Conservation (phyloP, 2,113 vertebrate genomes). For the Dicentrarchus labrax region DNA sequence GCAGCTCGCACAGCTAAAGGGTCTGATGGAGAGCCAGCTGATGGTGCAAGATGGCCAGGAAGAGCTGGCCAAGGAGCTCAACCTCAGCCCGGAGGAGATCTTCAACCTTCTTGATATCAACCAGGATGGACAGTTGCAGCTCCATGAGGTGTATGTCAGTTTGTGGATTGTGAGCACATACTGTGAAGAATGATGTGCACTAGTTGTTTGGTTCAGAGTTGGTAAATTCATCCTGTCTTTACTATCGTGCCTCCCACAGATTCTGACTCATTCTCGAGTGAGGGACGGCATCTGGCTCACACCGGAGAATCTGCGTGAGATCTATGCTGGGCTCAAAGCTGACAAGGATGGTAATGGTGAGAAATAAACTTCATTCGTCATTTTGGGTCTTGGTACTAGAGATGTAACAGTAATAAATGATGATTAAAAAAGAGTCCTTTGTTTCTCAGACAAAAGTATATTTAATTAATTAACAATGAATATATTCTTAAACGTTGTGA, state of each 20-base stretch:
- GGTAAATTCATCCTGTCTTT: constrained; percentile 32
- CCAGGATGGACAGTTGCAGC: constrained; percentile 94
- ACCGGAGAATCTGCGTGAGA: constrained; percentile 93
- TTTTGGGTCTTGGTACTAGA: not conserved
- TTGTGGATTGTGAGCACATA: constrained; percentile 26
- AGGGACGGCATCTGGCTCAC: constrained; percentile 98
- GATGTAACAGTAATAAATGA: too few relatives aligned
- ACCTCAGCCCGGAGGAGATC: constrained; percentile 94
- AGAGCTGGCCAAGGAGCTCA: constrained; percentile 91
- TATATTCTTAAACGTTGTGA: too few relatives aligned
- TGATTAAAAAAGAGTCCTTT: too few relatives aligned
- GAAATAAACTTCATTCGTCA: constrained; percentile 15
- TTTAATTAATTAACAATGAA: too few relatives aligned
- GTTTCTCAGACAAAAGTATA: too few relatives aligned
- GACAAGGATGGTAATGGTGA: constrained; percentile 92
- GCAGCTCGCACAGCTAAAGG: constrained; percentile 84
- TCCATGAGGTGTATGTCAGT: constrained; percentile 90
- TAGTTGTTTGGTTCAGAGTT: not conserved
- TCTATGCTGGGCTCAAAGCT: constrained; percentile 93
- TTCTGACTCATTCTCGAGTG: constrained; percentile 95
- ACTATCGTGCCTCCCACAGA: constrained; percentile 81
- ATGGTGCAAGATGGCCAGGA: constrained; percentile 94
- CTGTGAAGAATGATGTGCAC: not conserved
- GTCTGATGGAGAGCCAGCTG: constrained; percentile 89
- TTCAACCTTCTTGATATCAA: constrained; percentile 97